These are phyloP conservation scores for Caenorhabditis briggsae DNA, from an alignment of 1,140 invertebrate species.

Conservation along the genomic window DNA sequence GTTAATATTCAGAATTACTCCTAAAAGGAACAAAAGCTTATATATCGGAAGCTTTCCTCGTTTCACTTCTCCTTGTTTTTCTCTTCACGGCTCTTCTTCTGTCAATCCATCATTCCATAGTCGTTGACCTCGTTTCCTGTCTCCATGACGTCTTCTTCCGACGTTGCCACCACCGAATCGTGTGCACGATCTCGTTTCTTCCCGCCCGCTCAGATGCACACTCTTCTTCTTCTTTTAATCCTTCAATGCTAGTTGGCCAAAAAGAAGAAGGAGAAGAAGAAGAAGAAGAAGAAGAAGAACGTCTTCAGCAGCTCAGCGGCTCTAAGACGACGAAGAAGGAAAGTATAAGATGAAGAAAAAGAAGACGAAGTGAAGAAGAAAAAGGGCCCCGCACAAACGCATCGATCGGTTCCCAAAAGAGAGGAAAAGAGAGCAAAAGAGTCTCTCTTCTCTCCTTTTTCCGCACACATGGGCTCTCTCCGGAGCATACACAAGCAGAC, in stretches of 20 bases:
- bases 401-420: conserved; percentile 32
- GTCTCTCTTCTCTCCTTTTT: not conserved
- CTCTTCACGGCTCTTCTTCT: conserved; percentile 17
- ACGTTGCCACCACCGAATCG: conserved; percentile 45
- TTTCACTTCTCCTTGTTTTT: conserved; percentile 9
- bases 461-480: conserved; percentile 40
- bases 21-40: not conserved
- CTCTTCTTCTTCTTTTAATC: conserved; percentile 21
- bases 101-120: conserved; percentile 47
- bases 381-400: conserved; percentile 23
- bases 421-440: conserved; percentile 21
- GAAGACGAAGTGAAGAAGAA: conserved; percentile 18
- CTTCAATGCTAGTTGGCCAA: not conserved
- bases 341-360: conserved; percentile 27
- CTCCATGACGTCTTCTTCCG: conserved; percentile 51
- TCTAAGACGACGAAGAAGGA: conserved; percentile 19
- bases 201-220: conserved; percentile 17
- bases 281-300: conserved; percentile 20
- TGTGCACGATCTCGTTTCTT: conserved; percentile 16
- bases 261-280: conserved; percentile 12
- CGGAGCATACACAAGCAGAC: conserved; percentile 27
- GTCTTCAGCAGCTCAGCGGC: conserved; percentile 1
- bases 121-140: conserved; percentile 53
- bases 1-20: not conserved
- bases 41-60: not conserved